Evolutionary conservation across 1,140 invertebrate species (phyloP), one percentile per base, ranked within the genome.

Genomic region (Portunus trituberculatus): DNA sequence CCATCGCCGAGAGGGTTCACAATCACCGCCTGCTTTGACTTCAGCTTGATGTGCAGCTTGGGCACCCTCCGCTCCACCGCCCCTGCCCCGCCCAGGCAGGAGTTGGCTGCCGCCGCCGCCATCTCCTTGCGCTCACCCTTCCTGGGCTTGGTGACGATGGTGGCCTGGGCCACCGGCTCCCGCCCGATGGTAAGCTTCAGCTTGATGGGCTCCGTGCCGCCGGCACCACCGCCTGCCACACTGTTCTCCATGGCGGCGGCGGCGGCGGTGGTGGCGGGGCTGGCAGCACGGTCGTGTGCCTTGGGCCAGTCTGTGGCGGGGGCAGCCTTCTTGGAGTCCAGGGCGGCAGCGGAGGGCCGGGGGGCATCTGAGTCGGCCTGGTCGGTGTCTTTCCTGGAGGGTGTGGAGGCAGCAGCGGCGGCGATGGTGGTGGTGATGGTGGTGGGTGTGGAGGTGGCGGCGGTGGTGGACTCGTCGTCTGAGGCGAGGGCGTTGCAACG

Each of bases 21-120:
- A 67, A 96, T 96, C n/a, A 95, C 95, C 59, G 96, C 94, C 45
- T 95, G 95, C 67, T 93, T 95, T 16, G 96, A 96, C 25, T 95
- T 89, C 48, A 99, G 97, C 91, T 98, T 98, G 96, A 99, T 99
- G 96, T 99, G 98, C 96, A 99, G 97, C 2, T 98, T 98, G 32
- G 99, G 98, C 29, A 99, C 98, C 94, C 98, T 97, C 0, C 98
- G 98, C 96, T 99, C 98, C 94, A 98, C 98, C 0, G 97, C 97
- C 95, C 94, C 94, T 20, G 39, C 91, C 95, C 10, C 95, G 94
- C 8, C 95, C 25, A 92, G 86, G 87, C 94, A 93, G 67, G 86
- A 88, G 91, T 93, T 93, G 14, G 93, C 20, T 1, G 86, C 52
- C 1, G 76, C 48, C 76, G 93, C 20, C 6, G 86, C 52, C 1